Conservation (phyloP, 2,113 vertebrate genomes). For the Centropus unirufus region DNA sequence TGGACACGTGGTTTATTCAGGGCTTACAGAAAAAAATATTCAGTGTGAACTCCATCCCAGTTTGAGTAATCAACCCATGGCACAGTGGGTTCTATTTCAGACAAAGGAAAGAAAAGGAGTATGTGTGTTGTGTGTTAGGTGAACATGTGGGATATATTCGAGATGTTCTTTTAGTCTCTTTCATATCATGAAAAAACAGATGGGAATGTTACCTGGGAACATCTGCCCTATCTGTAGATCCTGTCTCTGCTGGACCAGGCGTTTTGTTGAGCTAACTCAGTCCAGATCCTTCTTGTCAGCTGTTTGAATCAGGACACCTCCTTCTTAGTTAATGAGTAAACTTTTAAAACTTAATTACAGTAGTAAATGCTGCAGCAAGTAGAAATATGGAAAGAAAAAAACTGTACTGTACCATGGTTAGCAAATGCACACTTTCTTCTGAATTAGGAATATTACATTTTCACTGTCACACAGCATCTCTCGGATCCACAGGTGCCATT, state of each 20-base stretch:
- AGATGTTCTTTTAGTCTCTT: not conserved
- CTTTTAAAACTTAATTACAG: not conserved
- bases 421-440: not conserved
- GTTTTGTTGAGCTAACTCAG: not conserved
- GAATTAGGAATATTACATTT: not conserved
- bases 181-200: not conserved
- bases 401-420: not conserved
- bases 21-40: not conserved
- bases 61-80: not conserved
- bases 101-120: not conserved
- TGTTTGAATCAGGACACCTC: not conserved
- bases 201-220: not conserved
- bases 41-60: not conserved
- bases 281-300: not conserved
- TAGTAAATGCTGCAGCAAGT: not conserved
- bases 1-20: not conserved
- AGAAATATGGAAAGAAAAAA: not conserved
- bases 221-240: not conserved
- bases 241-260: not conserved
- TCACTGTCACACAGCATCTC: rapidly evolving
- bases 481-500: rapidly evolving
- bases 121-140: rapidly evolving
- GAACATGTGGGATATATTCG: not conserved
- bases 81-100: not conserved
- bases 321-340: not conserved